Conservation (phyloP, 2,888 invertebrate species). For the Agrochola macilenta region DNA sequence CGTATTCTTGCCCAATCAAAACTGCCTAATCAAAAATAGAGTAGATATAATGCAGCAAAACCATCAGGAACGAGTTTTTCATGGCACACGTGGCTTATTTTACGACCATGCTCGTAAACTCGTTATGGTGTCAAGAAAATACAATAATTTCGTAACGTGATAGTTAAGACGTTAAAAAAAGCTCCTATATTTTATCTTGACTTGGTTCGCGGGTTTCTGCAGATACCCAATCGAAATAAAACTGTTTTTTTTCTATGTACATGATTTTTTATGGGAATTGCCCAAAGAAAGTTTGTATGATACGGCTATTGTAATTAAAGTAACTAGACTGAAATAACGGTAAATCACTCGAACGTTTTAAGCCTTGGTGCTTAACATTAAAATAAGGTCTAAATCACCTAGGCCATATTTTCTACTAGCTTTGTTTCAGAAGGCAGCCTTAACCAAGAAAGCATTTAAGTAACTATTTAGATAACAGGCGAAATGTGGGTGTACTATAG, state of each 20-base stretch:
- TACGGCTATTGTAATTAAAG: not conserved
- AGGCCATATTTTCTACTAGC: not conserved
- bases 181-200: constrained; percentile 5
- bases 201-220: not conserved
- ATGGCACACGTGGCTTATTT: constrained; percentile 69
- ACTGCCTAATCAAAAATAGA: constrained; percentile 45
- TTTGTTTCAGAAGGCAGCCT: not conserved
- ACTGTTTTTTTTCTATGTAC: not conserved
- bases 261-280: not conserved
- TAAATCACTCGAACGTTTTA: not conserved
- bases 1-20: constrained; percentile 41
- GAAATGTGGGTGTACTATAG: not conserved
- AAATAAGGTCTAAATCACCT: no score
- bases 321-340: not conserved
- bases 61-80: constrained; percentile 53
- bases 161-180: constrained; percentile 50
- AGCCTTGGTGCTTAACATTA: not conserved
- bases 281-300: not conserved
- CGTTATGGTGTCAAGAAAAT: constrained; percentile 69
- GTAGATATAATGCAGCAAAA: constrained; percentile 32
- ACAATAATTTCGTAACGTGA: constrained; percentile 69
- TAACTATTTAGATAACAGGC: no score
- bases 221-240: not conserved
- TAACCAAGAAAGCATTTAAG: not conserved
- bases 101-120: constrained; percentile 74